These are phyloP conservation scores for Tamias sibiricus DNA, from an alignment of 2,113 vertebrate genomes.

Conservation along the genomic window DNA sequence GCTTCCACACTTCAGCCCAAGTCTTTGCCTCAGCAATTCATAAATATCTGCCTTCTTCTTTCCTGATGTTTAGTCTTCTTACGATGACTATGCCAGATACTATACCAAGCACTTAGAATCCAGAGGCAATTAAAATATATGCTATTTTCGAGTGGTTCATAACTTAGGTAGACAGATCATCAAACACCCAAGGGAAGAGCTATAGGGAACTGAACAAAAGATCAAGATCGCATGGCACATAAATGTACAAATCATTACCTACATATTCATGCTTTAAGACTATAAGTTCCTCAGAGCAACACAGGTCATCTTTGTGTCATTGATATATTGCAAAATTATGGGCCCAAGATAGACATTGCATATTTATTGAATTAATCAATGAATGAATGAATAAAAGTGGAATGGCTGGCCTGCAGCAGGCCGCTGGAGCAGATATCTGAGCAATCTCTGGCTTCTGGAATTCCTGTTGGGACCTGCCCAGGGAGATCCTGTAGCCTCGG, in stretches of 20 bases:
- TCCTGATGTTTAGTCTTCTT: background rate
- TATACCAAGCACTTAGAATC: background rate
- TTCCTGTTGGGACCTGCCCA: background rate
- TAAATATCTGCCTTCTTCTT: background rate
- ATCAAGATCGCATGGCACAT: background rate
- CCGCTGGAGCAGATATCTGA: background rate
- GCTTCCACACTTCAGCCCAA: background rate
- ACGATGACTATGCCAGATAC: background rate
- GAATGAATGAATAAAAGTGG: background rate
- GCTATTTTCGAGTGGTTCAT: background rate
- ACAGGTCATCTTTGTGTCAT: background rate
- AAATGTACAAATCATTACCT: background rate
- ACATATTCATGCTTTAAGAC: background rate
- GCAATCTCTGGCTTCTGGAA: background rate
- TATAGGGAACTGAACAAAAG: background rate
- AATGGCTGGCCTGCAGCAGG: background rate
- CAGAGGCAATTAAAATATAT: background rate
- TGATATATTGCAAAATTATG: background rate
- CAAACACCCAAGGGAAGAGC: background rate
- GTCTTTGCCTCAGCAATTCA: background rate
- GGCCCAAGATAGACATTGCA: background rate
- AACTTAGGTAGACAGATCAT: background rate
- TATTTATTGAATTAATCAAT: background rate
- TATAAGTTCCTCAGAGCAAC: background rate
- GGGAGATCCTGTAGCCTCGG: background rate